Conservation (phyloP, 1,140 invertebrate genomes). For the Druon quercuslanigerum region DNA sequence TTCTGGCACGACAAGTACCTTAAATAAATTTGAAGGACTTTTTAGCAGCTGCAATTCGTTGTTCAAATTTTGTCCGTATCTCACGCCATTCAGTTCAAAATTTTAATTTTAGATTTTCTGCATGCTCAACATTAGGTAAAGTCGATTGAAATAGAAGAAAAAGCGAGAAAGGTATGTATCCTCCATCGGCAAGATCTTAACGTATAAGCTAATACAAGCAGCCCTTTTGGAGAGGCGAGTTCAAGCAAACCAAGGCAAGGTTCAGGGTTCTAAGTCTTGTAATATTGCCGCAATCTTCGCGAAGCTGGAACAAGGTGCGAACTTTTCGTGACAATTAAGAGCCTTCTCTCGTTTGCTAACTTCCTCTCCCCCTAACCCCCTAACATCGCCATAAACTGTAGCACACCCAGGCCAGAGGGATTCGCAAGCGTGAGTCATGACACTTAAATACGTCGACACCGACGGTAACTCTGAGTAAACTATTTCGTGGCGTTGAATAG, state of each 20-base stretch:
- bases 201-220: constrained; percentile 12
- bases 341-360: not conserved
- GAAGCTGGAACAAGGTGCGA: constrained; percentile 16
- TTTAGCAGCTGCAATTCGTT: too few relatives aligned
- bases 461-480: constrained; percentile 51
- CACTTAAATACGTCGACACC: constrained; percentile 57
- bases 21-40: too few relatives aligned
- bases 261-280: constrained; percentile 12
- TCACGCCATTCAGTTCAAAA: too few relatives aligned
- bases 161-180: not conserved
- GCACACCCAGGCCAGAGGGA: not conserved
- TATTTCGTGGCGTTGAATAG: constrained; percentile 56
- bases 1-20: too few relatives aligned
- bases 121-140: not conserved
- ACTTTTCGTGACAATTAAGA: constrained; percentile 36
- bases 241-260: constrained; percentile 5
- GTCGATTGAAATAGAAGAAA: not conserved
- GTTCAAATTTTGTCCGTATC: too few relatives aligned
- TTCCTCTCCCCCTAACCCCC: not conserved
- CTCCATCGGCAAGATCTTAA: not conserved
- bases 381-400: not conserved
- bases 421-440: constrained; percentile 40
- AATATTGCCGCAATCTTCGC: constrained; percentile 30
- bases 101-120: too few relatives aligned
- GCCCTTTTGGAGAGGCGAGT: not conserved